These are phyloP conservation scores for Deilephila elpenor DNA, from an alignment of 2,888 invertebrate genomes.

Conservation along the genomic window DNA sequence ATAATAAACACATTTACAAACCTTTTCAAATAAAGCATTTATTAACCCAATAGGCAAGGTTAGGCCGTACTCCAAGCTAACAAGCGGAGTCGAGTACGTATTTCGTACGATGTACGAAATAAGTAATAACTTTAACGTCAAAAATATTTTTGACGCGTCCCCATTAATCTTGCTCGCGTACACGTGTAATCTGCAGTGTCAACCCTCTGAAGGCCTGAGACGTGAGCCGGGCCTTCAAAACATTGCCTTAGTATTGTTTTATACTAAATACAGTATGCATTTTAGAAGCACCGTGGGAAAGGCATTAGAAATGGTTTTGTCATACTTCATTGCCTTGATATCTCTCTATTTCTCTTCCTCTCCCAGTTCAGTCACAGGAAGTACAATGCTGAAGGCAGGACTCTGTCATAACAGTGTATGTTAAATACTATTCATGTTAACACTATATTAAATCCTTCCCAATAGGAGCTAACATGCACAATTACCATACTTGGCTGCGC, in stretches of 20 bases:
- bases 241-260: not conserved
- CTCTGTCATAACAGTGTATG: too few relatives aligned
- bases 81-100: constrained; percentile 7
- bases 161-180: constrained; percentile 30
- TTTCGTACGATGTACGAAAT: constrained; percentile 15
- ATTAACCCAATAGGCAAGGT: not conserved
- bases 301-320: too few relatives aligned
- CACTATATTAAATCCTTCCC: too few relatives aligned
- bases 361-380: too few relatives aligned
- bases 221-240: constrained; percentile 4
- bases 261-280: not conserved
- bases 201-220: constrained; percentile 8
- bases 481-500: too few relatives aligned
- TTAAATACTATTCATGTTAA: too few relatives aligned
- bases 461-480: too few relatives aligned
- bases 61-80: not conserved
- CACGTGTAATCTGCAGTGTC: constrained; percentile 27
- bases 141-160: constrained; percentile 31
- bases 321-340: too few relatives aligned
- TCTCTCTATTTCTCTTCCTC: too few relatives aligned
- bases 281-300: not conserved
- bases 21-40: not conserved
- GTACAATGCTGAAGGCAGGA: too few relatives aligned
- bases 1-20: not conserved
- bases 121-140: constrained; percentile 25